Conservation (phyloP, 2,797 vertebrate genomes). For the Hapalemur alaotrensis region DNA sequence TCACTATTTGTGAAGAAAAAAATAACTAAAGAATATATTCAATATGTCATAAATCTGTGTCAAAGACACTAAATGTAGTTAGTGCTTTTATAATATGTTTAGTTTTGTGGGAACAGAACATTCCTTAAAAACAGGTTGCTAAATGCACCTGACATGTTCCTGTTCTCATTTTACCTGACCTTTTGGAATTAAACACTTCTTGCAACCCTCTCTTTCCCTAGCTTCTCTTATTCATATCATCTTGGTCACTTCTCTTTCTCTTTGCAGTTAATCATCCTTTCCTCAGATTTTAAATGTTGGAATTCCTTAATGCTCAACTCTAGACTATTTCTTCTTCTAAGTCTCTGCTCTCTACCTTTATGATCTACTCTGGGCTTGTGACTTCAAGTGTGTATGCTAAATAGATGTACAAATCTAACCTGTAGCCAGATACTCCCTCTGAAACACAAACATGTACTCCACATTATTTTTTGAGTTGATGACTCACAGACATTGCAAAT, state of each 20-base stretch:
- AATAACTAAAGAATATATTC: not conserved
- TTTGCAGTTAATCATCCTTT: not conserved
- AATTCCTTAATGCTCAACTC: conserved; percentile 11
- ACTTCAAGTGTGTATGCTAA: not conserved
- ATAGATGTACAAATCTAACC: not conserved
- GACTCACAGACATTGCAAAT: not conserved
- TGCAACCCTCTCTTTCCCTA: not conserved
- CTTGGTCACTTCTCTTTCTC: not conserved
- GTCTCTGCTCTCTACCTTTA: not conserved
- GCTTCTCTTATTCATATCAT: not conserved
- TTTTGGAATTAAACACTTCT: conserved; percentile 14
- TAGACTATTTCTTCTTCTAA: not conserved
- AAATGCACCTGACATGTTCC: not conserved
- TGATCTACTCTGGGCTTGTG: not conserved
- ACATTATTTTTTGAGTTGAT: not conserved
- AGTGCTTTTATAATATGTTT: conserved; percentile 12
- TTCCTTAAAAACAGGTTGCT: conserved; percentile 31
- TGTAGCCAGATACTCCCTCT: not conserved
- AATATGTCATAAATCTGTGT: conserved; percentile 20
- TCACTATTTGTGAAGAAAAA: not conserved
- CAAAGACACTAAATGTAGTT: conserved; percentile 25
- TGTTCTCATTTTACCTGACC: conserved; percentile 18
- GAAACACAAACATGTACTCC: not conserved
- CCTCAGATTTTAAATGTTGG: not conserved
- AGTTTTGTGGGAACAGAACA: not conserved